Evolutionary conservation across 2,797 vertebrate genomes (phyloP).

Genomic region (Clarias platycephalus): DNA sequence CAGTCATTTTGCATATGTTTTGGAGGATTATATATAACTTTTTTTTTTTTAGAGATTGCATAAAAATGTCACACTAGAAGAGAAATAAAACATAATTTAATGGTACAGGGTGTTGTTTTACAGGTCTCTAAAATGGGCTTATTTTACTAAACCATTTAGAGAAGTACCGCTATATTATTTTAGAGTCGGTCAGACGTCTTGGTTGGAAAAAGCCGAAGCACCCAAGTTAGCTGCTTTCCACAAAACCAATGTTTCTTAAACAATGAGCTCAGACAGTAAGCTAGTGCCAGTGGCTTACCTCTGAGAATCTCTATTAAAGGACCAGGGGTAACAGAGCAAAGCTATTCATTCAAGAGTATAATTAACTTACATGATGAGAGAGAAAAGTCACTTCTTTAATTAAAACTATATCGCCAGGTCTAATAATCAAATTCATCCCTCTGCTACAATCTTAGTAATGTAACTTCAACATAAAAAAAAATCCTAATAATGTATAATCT

Average conservation of each 20-base stretch:
- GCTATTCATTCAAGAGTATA: background rate
- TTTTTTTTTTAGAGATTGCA: conserved; percentile 12
- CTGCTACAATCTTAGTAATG: background rate
- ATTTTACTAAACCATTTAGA: conserved; percentile 35
- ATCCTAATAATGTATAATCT: background rate
- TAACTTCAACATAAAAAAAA: background rate
- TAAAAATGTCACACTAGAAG: conserved; percentile 13
- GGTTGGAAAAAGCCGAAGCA: conserved; percentile 24
- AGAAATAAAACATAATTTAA: conserved; percentile 21
- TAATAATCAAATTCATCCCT: background rate
- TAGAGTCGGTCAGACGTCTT: conserved; percentile 1
- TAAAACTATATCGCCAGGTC: background rate
- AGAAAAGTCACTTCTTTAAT: conserved; percentile 8
- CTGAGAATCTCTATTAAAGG: conserved; percentile 14
- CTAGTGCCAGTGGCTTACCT: conserved; percentile 32
- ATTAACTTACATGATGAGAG: background rate
- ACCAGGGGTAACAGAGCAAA: conserved; percentile 1
- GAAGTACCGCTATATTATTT: conserved; percentile 32
- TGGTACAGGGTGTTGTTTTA: conserved; percentile 8
- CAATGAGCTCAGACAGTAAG: conserved; percentile 33
- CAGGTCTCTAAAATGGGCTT: conserved; percentile 16
- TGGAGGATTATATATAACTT: background rate
- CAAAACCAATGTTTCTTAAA: conserved; percentile 41
- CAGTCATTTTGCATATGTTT: background rate
- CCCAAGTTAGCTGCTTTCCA: conserved; percentile 7